A percentile compares a stretch with the other conserved stretches of the same genome.
These are phyloP conservation scores for Hylaea fasciaria DNA, from an alignment of 2,888 invertebrate genomes.

Conservation along the genomic window DNA sequence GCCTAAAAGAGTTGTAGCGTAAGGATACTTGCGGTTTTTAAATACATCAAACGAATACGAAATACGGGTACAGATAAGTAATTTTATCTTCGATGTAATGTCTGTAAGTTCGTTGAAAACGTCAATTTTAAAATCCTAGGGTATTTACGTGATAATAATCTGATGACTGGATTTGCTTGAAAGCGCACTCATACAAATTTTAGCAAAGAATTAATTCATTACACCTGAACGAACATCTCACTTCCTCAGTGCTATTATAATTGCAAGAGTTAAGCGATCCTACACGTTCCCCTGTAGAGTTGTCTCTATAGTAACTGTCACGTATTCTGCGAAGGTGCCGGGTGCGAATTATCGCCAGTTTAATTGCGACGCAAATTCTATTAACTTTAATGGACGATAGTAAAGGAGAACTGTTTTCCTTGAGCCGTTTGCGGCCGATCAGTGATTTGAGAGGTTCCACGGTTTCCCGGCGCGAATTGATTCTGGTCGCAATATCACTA, in stretches of 20 bases:
- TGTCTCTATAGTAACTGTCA: constrained; percentile 9
- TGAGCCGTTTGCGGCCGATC: constrained; percentile 25
- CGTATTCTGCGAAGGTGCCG: constrained; percentile 35
- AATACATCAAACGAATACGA: no score
- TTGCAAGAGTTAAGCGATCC: no score
- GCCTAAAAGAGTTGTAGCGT: neutral
- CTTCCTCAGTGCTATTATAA: no score
- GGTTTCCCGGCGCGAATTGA: constrained; percentile 13
- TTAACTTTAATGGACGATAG: constrained; percentile 42
- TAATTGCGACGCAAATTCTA: constrained; percentile 35
- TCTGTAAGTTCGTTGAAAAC: no score
- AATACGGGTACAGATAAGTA: neutral
- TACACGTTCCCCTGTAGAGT: no score
- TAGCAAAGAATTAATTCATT: no score
- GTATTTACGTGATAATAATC: no score
- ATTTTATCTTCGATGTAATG: no score
- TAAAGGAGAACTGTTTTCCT: constrained; percentile 34
- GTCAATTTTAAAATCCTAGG: no score
- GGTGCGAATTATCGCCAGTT: constrained; percentile 36
- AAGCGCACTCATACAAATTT: no score
- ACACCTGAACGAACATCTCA: no score
- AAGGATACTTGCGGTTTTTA: neutral
- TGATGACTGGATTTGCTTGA: no score
- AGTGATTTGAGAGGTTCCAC: constrained; percentile 21
- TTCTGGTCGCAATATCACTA: constrained; percentile 1